Evolutionary conservation across 2,797 vertebrate genomes (phyloP).

Genomic region (Cossypha dichroa): DNA sequence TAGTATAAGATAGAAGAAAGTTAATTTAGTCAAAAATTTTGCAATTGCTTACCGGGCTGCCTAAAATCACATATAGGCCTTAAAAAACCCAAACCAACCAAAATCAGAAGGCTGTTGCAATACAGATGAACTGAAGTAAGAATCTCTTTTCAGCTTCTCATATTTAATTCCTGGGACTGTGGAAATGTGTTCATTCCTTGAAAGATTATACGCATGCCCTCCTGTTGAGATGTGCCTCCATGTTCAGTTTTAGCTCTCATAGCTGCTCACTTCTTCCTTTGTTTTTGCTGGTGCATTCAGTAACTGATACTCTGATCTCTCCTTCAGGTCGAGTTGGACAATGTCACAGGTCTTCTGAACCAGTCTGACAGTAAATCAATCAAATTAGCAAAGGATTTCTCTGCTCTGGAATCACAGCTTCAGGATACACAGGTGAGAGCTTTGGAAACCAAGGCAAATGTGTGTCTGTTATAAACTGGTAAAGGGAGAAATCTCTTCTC

Average conservation of each 20-base stretch:
- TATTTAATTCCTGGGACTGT: not conserved
- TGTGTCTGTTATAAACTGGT: not conserved
- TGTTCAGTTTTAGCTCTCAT: not conserved
- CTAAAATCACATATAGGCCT: not conserved
- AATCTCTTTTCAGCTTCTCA: not conserved
- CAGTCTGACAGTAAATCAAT: constrained; percentile 93
- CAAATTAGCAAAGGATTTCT: constrained; percentile 92
- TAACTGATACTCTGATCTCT: not conserved
- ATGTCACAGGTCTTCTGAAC: constrained; percentile 81
- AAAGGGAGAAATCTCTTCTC: not conserved
- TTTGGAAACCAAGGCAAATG: not conserved
- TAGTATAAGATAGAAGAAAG: not conserved
- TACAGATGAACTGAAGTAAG: not conserved
- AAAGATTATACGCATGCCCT: not conserved
- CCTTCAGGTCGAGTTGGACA: constrained; percentile 90
- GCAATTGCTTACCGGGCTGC: not conserved
- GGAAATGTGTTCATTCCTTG: not conserved
- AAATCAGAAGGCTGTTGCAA: not conserved
- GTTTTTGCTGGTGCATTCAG: not conserved
- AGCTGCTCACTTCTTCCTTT: not conserved
- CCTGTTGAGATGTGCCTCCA: not conserved
- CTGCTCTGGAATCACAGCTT: constrained; percentile 91
- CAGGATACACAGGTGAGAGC: constrained; percentile 91
- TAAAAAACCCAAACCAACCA: not conserved
- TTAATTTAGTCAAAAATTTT: not conserved